Base-by-base conservation (phyloP, 2,888 invertebrate genomes). In the Phyto melanocephala region DNA sequence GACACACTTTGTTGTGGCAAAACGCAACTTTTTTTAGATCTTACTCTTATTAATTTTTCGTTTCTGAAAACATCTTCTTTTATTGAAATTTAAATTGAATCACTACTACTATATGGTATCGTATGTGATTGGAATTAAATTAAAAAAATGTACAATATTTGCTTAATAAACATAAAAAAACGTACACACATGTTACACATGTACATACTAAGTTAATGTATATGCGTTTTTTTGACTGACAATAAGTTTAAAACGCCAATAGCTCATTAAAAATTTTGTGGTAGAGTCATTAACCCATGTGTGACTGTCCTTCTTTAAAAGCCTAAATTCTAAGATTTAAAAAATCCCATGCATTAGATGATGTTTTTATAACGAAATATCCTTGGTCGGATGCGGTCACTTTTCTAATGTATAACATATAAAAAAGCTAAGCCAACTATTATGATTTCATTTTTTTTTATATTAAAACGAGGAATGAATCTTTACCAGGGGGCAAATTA, bases 121-220 rank as follows among this genome's bases (percentile, higher is more conserved):
- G 79, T 75, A 71, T 82, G 82, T 82, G 82, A 79, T 79, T 76
- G 82, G 82, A 79, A 82, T 82, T 68, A 71, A 82, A 82, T 71
- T 75, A 45, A 58, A 60, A 76, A 72, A 60, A 70, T 58, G 50
- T 70, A 70, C 70, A 72, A 50, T 68, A 52, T 75, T 75, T 63
- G 70, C 42, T 70, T 62, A 74, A 50, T 79, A 78, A 77, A 42
- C 40, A 42, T 50, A 52, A 15, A 72, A 67, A 67, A 65, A 67
- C 37, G 17, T 15, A 56, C 54, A 58, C n/a, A 67, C 47, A 35
- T 42, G 42, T 40, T 22, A 10, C 13, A 67, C 37, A 15, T 45
- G 63, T 54, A 74, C n/a, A 65, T 47, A 47, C 17, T 22, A 37
- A 42, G 47, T 17, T 52, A 13, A 54, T 45, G 28, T 33, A 68